Conservation (phyloP, 2,888 invertebrate genomes). For the Netelia melanura region DNA sequence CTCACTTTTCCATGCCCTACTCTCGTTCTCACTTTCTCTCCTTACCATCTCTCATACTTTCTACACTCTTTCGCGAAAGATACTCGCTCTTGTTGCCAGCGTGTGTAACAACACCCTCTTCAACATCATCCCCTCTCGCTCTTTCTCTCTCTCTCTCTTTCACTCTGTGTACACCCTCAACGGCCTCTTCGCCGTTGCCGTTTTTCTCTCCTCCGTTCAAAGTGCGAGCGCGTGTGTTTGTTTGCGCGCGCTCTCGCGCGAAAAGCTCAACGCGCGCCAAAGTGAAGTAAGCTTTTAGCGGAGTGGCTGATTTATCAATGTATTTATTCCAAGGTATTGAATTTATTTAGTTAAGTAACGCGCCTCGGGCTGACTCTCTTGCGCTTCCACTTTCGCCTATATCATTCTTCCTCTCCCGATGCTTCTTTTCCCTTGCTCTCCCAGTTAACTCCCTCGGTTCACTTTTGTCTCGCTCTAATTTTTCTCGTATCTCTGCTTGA, state of each 20-base stretch:
- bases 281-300: conserved; percentile 84
- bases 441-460: not conserved
- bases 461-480: not conserved
- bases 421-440: not conserved
- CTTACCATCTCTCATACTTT: conserved; percentile 68
- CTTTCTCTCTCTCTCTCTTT: conserved; percentile 2
- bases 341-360: conserved; percentile 84
- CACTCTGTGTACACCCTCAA: conserved; percentile 14
- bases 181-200: not conserved
- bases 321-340: conserved; percentile 85
- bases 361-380: conserved; percentile 52
- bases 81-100: conserved; percentile 65
- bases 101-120: conserved; percentile 59
- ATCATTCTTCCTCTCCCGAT: conserved; percentile 10
- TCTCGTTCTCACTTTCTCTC: conserved; percentile 66
- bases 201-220: not conserved
- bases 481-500: conserved; percentile 1
- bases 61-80: conserved; percentile 47
- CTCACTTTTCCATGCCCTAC: conserved; percentile 58
- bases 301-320: conserved; percentile 85
- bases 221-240: conserved; percentile 60
- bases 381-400: conserved; percentile 75
- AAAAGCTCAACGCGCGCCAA: conserved; percentile 79
- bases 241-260: conserved; percentile 73
- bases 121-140: conserved; percentile 2